Evolutionary conservation across 2,797 vertebrate species (phyloP).

Genomic region (Gastrophryne carolinensis): DNA sequence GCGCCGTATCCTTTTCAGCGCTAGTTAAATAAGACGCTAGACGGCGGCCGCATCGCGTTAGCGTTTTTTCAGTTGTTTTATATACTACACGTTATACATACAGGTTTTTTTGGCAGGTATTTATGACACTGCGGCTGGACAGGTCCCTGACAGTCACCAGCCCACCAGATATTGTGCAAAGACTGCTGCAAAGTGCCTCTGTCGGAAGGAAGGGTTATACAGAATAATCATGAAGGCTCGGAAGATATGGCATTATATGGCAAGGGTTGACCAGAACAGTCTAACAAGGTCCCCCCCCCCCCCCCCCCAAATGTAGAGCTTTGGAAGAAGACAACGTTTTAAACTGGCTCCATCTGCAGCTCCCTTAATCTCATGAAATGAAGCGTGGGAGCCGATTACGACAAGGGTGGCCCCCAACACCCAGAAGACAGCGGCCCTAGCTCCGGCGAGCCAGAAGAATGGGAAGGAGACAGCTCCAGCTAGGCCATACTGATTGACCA

Average conservation of each 20-base stretch:
- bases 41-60: too few species aligned
- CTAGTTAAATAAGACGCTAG: too few species aligned
- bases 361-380: slow-evolving; percentile 80
- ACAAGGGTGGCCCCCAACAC: slow-evolving; percentile 86
- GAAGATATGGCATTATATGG: not conserved
- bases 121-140: not conserved
- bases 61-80: too few species aligned
- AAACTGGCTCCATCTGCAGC: slow-evolving; percentile 87
- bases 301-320: too few species aligned
- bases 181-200: slow-evolving; percentile 1
- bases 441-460: slow-evolving; percentile 90
- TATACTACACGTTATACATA: not conserved
- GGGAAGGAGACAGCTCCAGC: slow-evolving; percentile 83
- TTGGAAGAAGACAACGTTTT: slow-evolving; percentile 51
- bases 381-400: slow-evolving; percentile 86
- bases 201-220: not conserved
- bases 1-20: too few species aligned
- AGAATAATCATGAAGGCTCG: not conserved
- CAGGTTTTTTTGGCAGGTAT: not conserved
- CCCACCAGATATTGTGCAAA: slow-evolving; percentile 15
- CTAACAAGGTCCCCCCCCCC: not conserved
- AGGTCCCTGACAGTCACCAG: not conserved
- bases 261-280: not conserved
- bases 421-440: slow-evolving; percentile 88
- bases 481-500: slow-evolving; percentile 82